Conservation (phyloP, 2,113 vertebrate genomes). For the Piprites chloris region DNA sequence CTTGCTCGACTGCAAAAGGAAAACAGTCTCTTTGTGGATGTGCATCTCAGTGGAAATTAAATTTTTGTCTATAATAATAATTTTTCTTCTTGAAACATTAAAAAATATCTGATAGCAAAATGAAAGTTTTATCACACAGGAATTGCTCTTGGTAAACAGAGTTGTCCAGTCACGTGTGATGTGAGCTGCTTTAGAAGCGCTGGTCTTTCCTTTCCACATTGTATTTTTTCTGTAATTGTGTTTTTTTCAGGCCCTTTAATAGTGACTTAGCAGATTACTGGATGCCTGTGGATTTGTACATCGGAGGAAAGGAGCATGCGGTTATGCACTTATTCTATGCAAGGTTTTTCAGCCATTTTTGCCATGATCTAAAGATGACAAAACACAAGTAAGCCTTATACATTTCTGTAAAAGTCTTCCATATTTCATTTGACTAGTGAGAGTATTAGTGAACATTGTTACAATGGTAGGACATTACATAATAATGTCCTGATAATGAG, state of each 20-base stretch:
- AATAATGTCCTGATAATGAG: too few relatives aligned
- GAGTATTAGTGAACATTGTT: neutral
- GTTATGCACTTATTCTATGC: conserved; percentile 98
- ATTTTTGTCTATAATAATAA: neutral
- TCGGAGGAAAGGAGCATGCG: conserved; percentile 94
- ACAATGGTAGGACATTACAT: neutral
- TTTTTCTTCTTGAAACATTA: neutral
- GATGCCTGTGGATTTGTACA: conserved; percentile 96
- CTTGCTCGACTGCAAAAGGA: neutral
- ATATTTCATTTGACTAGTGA: neutral
- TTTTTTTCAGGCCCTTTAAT: conserved; percentile 82
- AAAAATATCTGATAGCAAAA: neutral
- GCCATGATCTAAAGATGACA: conserved; percentile 83
- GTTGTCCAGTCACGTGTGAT: neutral
- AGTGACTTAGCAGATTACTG: conserved; percentile 82
- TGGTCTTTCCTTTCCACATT: neutral
- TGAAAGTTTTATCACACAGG: neutral
- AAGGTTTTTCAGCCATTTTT: conserved; percentile 93
- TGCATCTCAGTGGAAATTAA: neutral
- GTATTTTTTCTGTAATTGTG: neutral
- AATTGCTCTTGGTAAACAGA: neutral
- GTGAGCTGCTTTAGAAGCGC: neutral
- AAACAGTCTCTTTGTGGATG: neutral
- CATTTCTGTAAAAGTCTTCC: neutral
- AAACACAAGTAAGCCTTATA: conserved; percentile 81